Evolutionary conservation across 2,113 vertebrate genomes (phyloP), one percentile per base, ranked within the genome.

Genomic region (Illadopsis cleaveri): DNA sequence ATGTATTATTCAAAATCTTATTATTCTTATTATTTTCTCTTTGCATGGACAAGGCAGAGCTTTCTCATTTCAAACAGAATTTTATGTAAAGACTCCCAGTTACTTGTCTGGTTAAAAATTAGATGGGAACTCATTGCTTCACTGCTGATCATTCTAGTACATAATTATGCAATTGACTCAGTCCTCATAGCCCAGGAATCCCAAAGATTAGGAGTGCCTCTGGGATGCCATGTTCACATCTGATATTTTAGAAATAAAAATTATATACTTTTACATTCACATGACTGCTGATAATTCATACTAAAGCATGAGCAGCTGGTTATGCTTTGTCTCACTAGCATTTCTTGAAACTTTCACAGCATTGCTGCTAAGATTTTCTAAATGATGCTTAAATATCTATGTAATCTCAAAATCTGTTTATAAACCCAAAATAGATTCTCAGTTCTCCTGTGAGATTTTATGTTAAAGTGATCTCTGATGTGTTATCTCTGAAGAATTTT

Each of bases 391-490:
- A 82, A 96, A 92, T 94, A 89, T 89, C 88, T 77, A 10, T 70
- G 90, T 86, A 94, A 94, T 91, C 86, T 91, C 92, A 94, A 94
- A 93, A 86, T 78, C 77, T 90, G 82, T 61, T 89, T 86, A 87
- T 89, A 96, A 92, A 77, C 51, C 62, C 88, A 80, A 88, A 97
- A 94, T 64, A 92, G 77, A 35, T n/a, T 70, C 66, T 89, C 35
- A 45, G 45, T 85, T 93, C 44, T 89, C 68, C 94, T 94, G 53
- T 88, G 82, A 86, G 58, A 87, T 90, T 96, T 96, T 95, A 73
- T 96, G 94, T 94, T 91, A 82, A 75, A 82, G 91, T 75, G 38
- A 65, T 83, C 70, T 79, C 40, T 85, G 82, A 94, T 83, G 83
- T 79, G 91, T 69, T 93, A 93, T 81, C 70, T 76, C 61, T 90